Evolutionary conservation across 1,140 invertebrate genomes (phyloP).

Genomic region (Vollenhovia emeryi): DNA sequence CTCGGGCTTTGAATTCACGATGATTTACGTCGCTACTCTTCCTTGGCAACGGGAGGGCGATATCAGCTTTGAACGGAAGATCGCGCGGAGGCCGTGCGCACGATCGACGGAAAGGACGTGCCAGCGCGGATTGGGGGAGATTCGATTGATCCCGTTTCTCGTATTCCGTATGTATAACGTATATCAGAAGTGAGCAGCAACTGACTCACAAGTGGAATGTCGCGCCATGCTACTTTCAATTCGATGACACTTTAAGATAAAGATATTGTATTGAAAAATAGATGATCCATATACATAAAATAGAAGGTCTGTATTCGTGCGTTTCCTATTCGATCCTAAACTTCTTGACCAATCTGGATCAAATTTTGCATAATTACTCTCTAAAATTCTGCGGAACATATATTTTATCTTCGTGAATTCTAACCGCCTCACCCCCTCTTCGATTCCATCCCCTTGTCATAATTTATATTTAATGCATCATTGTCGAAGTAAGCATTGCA

Average conservation of each 20-base stretch:
- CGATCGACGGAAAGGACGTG: constrained; percentile 30
- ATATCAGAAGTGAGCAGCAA: constrained; percentile 10
- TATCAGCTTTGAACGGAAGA: constrained; percentile 24
- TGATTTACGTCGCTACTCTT: constrained; percentile 53
- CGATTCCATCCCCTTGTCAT: too few relatives aligned
- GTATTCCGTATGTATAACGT: constrained; percentile 20
- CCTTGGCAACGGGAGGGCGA: constrained; percentile 11
- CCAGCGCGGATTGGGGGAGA: not conserved
- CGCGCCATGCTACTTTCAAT: not conserved
- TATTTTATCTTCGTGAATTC: too few relatives aligned
- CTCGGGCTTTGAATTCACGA: constrained; percentile 51
- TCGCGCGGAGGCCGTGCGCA: constrained; percentile 31
- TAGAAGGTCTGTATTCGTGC: too few relatives aligned
- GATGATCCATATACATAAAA: too few relatives aligned
- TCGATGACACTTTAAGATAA: not conserved
- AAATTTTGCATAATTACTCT: too few relatives aligned
- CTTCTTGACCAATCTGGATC: too few relatives aligned
- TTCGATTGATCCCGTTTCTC: constrained; percentile 32
- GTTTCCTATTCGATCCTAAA: too few relatives aligned
- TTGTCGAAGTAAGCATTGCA: too few relatives aligned
- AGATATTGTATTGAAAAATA: not conserved
- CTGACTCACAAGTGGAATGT: constrained; percentile 15
- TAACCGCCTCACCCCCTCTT: too few relatives aligned
- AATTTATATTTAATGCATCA: too few relatives aligned
- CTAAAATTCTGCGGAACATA: too few relatives aligned